Conservation (phyloP, 1,140 invertebrate genomes). For the Luehdorfia chinensis region DNA sequence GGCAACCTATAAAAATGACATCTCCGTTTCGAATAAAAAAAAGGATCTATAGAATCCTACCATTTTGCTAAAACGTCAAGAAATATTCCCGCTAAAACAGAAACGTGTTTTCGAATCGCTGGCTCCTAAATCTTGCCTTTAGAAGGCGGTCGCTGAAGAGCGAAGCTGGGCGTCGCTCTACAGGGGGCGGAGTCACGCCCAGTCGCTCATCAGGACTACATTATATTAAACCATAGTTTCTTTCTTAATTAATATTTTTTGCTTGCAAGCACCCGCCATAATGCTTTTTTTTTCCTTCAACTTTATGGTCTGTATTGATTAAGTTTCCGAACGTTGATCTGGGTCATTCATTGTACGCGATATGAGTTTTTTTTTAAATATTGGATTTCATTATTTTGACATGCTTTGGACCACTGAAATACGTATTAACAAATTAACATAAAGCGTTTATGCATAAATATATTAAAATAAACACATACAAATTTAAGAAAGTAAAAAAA, state of each 20-base stretch:
- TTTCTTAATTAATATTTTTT: constrained; percentile 23
- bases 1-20: too few species aligned
- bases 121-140: constrained; percentile 14
- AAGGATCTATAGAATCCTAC: too few species aligned
- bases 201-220: constrained; percentile 37
- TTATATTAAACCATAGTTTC: constrained; percentile 17
- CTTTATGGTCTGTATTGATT: constrained; percentile 7
- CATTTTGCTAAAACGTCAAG: too few species aligned
- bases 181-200: constrained; percentile 52
- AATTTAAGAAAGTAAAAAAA: too few species aligned
- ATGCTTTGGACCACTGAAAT: too few species aligned
- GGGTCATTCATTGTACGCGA: constrained; percentile 10
- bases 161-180: constrained; percentile 59
- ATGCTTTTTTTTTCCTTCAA: constrained; percentile 23
- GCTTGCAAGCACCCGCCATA: constrained; percentile 3
- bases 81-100: too few species aligned
- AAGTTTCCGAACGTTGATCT: constrained; percentile 10
- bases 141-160: constrained; percentile 61
- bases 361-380: constrained; percentile 1
- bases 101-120: neutral
- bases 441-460: too few species aligned
- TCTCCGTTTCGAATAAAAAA: too few species aligned
- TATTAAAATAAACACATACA: too few species aligned
- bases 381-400: too few species aligned
- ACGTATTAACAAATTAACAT: too few species aligned